Conservation (phyloP, 2,113 vertebrate genomes). For the Orcinus orca region DNA sequence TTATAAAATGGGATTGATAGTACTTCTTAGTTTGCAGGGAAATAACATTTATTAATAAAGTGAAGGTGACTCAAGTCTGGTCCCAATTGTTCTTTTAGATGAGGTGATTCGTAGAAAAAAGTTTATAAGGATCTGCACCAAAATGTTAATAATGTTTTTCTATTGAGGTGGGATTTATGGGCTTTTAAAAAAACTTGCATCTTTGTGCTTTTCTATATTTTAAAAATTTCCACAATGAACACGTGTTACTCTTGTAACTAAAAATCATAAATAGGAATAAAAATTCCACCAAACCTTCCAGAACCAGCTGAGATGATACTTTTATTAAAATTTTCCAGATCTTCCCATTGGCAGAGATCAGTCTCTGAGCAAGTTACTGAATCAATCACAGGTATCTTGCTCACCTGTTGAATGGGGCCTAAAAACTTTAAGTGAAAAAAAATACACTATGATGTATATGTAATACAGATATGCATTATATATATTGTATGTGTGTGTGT, state of each 20-base stretch:
- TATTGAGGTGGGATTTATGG: background rate
- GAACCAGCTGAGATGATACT: background rate
- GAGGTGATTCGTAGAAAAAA: background rate
- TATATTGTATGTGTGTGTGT: background rate
- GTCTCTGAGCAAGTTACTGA: background rate
- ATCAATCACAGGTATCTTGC: background rate
- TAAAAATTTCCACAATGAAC: background rate
- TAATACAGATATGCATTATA: background rate
- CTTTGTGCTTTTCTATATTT: conserved; percentile 9
- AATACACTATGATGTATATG: background rate
- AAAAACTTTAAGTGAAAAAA: background rate
- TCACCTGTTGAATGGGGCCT: background rate
- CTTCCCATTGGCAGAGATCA: background rate
- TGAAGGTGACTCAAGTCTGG: background rate
- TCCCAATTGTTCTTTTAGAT: background rate
- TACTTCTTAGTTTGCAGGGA: background rate
- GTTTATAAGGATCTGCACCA: background rate
- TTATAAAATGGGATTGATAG: background rate
- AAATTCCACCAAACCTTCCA: conserved; percentile 12
- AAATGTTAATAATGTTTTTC: background rate
- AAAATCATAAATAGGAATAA: conserved; percentile 1
- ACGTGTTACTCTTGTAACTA: background rate
- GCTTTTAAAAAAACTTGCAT: background rate
- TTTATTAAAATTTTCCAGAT: conserved; percentile 5
- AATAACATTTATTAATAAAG: background rate